Conservation (phyloP, 2,797 vertebrate genomes). For the Manis pentadactyla region DNA sequence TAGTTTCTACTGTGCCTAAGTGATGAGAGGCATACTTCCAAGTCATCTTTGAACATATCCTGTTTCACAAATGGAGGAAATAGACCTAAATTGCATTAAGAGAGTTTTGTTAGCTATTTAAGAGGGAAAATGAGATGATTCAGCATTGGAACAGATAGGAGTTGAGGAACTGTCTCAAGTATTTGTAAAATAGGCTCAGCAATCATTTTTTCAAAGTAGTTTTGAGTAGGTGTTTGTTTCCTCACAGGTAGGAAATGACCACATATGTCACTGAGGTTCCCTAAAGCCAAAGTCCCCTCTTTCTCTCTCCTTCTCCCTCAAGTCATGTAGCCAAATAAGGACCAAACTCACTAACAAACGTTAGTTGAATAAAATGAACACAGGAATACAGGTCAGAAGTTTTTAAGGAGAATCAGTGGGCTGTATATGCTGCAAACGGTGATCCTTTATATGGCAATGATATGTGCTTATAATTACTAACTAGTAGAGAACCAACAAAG, state of each 20-base stretch:
- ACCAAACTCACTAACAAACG: background rate
- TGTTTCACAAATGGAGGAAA: constrained; percentile 64
- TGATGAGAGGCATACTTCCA: constrained; percentile 26
- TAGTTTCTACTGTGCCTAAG: constrained; percentile 22
- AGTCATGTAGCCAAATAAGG: background rate
- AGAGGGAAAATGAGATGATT: constrained; percentile 47
- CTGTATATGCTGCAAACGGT: background rate
- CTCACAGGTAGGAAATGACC: background rate
- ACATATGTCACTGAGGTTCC: background rate
- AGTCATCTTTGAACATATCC: constrained; percentile 36
- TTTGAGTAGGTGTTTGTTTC: constrained; percentile 55
- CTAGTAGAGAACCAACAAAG: background rate
- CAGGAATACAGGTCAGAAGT: background rate
- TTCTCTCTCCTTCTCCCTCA: background rate
- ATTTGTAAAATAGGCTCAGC: background rate
- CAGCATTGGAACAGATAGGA: background rate
- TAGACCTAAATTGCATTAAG: constrained; percentile 40
- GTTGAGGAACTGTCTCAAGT: background rate
- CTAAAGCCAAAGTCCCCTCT: background rate
- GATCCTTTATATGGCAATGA: background rate
- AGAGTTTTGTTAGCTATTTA: constrained; percentile 50
- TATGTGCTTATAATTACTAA: background rate
- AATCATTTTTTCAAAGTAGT: constrained; percentile 11
- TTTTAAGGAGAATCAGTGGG: background rate
- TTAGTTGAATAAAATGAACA: background rate